Base-by-base conservation (phyloP, 1,140 invertebrate genomes). In the Orchesella cincta region DNA sequence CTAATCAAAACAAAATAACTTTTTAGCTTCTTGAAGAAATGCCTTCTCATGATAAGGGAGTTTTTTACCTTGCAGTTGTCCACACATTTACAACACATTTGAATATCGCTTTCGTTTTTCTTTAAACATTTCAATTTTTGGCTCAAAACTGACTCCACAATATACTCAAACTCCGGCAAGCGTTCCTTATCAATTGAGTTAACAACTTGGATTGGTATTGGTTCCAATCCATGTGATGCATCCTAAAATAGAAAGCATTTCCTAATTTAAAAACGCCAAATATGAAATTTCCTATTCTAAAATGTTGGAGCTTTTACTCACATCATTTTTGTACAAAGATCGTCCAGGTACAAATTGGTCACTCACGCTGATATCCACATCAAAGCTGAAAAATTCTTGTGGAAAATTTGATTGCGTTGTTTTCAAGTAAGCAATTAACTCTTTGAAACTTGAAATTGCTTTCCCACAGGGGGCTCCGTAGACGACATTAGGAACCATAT, bases 21-120 rank as follows among this genome's bases (percentile, higher is more conserved):
- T n/a, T n/a, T n/a, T n/a, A n/a, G n/a, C n/a, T n/a, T n/a, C n/a
- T n/a, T n/a, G n/a, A n/a, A n/a, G n/a, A n/a, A n/a, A n/a, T n/a
- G n/a, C n/a, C n/a, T n/a, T n/a, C n/a, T n/a, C n/a, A n/a, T n/a
- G n/a, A n/a, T n/a, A n/a, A n/a, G n/a, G n/a, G n/a, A n/a, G n/a
- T 86, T 85, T 85, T 93, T 92, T 84, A 98, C 93, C 91, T 94
- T 88, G 85, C 95, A 98, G 85, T 96, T 93, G 83, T 98, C 96
- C 8, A 90, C 92, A 84, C 96, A 98, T 85, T 96, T 92, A 84
- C 96, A 98, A 67, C 95, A 91, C 74, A 91, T 91, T n/a, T 98
- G 87, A 86, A 97, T 98, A 33, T 94, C 90, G 0, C 90, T 88
- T 86, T 97, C 93, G 1, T 93, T 84, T 85, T 96, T 96, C 12